Base-by-base conservation (phyloP, 2,797 vertebrate species). In the Karalla daura region DNA sequence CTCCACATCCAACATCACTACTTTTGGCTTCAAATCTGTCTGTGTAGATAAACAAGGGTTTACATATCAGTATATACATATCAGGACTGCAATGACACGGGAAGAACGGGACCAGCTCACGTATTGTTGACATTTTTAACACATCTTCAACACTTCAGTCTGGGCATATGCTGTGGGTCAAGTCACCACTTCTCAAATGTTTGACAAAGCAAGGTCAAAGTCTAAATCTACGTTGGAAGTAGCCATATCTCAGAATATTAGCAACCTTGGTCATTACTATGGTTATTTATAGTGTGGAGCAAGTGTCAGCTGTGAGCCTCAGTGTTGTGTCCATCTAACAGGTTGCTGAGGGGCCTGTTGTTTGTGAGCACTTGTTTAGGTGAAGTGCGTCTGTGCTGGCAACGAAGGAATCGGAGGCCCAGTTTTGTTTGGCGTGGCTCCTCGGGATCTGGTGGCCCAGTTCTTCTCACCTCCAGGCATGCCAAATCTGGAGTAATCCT, bases 401-500 rank as follows among this genome's bases (percentile, higher is more conserved):
- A 54, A 28, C 27, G 15, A 73, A 70, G 7, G 23, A 73, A 63
- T 67, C 55, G 14, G 54, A 70, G 50, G 55, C 49, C 49, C 39
- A 59, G 74, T 68, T 76, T 50, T 35, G 46, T 65, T 79, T 72
- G 63, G 71, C 80, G 14, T 20, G 1, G 33, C 39, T 54, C 67
- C 40, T 80, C 46, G 20, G 69, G 69, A 78, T 78, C 63, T 62
- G 37, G 55, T 85, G 74, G 74, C 67, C 63, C 61, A 68, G 50
- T 72, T 83, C 65, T 68, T 56, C 56, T 54, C 36, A 74, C 64
- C 36, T 53, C n/a, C 9, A 25, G 25, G 63, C 56, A 51, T 28
- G 72, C 54, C 49, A 84, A 61, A 84, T 79, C 70, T 60, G 62
- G 41, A 63, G 47, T 80, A 78, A 83, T 73, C 68, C 74, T 50